Base-by-base conservation (phyloP, 2,797 vertebrate genomes). In the Luscinia megarhynchos region DNA sequence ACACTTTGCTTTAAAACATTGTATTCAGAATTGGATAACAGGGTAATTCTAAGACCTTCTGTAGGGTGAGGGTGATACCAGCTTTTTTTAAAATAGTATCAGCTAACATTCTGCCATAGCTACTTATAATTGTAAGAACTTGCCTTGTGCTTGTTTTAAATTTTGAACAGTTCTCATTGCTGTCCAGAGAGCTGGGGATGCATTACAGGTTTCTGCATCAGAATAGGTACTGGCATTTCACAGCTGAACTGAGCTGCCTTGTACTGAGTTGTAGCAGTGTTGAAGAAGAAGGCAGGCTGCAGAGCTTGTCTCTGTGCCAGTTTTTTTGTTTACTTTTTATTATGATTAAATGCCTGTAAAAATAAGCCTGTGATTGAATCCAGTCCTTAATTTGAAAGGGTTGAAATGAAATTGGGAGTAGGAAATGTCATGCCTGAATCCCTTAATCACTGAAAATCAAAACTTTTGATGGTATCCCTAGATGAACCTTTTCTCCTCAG, bases 341-440 rank as follows among this genome's bases (percentile, higher is more conserved):
- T 87, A 66, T 72, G 57, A 90, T 94, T 92, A 92, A 93, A 69
- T 85, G 78, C 78, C 70, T 90, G 72, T 82, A 57, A 92, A 95
- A 95, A 90, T 68, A 90, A 94, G 43, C n/a, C 21, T 26, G 24
- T 66, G 54, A 62, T 84, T 94, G 82, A 91, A 93, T 86, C 79
- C 76, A 91, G 66, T 36, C 34, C 69, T 87, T 83, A 80, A 95
- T 93, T 76, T 89, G 53, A 92, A 91, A 79, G 41, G n/a, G 21
- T 41, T 20, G 2, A 77, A 79, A 89, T 95, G 61, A 61, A 73
- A 54, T 16, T 67, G 43, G 45, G 70, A 76, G 32, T 77, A 54
- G 67, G 38, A 95, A 92, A 85, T 92, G 59, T 95, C 57, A 79
- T 0, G 3, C 61, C 54, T 92, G 63, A 72, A 66, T 94, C 43